Conservation (phyloP, 2,888 invertebrate species). For the Sympetrum striolatum region DNA sequence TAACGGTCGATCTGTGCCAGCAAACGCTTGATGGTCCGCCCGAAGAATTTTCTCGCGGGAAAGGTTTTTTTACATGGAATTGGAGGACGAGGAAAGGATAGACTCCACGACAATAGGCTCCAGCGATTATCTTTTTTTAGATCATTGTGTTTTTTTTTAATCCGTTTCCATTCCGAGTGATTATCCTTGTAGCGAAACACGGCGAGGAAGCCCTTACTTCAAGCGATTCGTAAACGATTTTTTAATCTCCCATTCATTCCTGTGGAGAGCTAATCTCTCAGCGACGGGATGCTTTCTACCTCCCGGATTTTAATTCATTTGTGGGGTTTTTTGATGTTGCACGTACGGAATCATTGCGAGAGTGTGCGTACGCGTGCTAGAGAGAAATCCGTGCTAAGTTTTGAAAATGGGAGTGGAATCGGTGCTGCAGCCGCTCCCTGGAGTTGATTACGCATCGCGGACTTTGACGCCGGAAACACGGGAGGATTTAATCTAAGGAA, state of each 20-base stretch:
- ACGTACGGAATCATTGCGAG: background rate
- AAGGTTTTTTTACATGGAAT: background rate
- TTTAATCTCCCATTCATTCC: background rate
- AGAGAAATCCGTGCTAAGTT: background rate
- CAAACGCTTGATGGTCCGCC: background rate
- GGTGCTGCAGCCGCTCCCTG: background rate
- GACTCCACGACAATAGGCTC: no score
- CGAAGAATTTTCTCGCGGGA: background rate
- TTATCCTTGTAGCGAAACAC: no score
- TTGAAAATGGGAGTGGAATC: background rate
- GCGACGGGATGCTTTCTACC: background rate
- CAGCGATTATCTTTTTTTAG: no score
- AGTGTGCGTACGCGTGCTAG: background rate
- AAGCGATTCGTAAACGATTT: background rate
- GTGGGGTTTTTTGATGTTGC: background rate
- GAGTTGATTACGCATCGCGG: background rate
- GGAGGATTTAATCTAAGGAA: background rate
- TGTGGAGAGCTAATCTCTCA: background rate
- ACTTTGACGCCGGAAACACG: background rate
- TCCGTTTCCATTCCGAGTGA: no score
- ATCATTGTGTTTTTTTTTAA: no score
- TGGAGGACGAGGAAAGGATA: background rate
- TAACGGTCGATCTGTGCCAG: constrained; percentile 14
- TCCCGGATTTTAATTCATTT: background rate
- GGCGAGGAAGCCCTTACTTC: background rate